Conservation (phyloP, 2,113 vertebrate genomes). For the cat (Felis catus) region DNA sequence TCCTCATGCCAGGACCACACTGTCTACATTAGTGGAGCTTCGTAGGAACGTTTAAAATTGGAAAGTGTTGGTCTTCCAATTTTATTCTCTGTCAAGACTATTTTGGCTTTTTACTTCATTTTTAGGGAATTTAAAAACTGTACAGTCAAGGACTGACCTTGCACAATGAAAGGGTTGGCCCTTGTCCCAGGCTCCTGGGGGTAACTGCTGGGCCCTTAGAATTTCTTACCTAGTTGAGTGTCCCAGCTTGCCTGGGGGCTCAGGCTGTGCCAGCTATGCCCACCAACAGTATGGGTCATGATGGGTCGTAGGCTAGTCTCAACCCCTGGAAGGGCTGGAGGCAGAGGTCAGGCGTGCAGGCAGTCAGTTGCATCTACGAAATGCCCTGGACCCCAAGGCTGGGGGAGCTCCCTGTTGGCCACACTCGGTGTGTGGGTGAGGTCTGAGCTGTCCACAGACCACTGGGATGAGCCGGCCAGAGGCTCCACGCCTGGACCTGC, state of each 20-base stretch:
- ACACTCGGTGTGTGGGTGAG: no score
- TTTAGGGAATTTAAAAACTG: neutral
- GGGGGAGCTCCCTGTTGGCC: neutral
- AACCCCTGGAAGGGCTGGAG: neutral
- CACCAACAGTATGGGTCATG: neutral
- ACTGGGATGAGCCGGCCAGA: accelerated
- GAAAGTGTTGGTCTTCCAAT: neutral
- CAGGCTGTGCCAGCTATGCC: neutral
- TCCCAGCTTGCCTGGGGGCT: neutral
- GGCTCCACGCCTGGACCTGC: neutral
- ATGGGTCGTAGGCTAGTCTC: neutral
- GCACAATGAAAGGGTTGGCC: neutral
- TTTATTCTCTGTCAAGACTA: neutral
- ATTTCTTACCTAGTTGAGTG: neutral
- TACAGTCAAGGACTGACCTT: neutral
- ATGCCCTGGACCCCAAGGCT: neutral
- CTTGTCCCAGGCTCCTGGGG: neutral
- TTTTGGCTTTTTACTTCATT: neutral
- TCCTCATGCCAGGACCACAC: neutral
- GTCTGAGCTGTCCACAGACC: accelerated
- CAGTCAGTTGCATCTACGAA: neutral
- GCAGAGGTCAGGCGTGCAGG: neutral
- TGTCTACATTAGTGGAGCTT: neutral
- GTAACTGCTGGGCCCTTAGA: neutral
- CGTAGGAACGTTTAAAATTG: neutral